Evolutionary conservation across 2,888 invertebrate species (phyloP), one percentile per base, ranked within the genome.

Genomic region (Drosophila incognita): DNA sequence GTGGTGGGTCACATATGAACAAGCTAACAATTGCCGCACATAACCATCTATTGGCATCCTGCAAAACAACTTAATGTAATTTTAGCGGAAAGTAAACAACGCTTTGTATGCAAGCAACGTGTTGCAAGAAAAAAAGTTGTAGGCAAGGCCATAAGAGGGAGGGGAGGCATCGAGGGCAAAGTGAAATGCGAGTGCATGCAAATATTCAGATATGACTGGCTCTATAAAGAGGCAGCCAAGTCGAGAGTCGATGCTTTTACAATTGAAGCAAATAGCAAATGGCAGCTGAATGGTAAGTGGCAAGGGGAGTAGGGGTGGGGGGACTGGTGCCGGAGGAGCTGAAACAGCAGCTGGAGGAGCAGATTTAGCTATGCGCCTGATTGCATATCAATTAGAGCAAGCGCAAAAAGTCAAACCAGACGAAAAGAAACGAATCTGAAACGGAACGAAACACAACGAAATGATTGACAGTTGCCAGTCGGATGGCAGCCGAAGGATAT

Each of bases 51-150:
- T 85, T 87, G 87, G 83, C 83, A 87, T 87, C 87, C 89, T 85
- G 83, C 69, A 89, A 87, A 89, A 85, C 89, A 87, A 85, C 89
- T 87, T 88, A 90, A 91, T 90, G 91, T 91, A 90, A 90, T 91
- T 91, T 91, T 77, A 83, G 88, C 90, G 88, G 85, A 83, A 82
- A 79, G 88, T 89, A 87, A 87, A 89, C 89, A 87, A 85, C 72
- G 87, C 87, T 87, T 78, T 74, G 89, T 85, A 89, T 89, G 89
- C 87, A 87, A 59, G 71, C 75, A 75, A 70, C 89, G 89, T 89
- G 69, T 77, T 69, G 60, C 35, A 69, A 69, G 71, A 76, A 62
- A 56, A 68, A 46, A 72, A 57, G 54, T 15, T 15, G 21, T 4
- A 24, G 5, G 5, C 42, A 24, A 3, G 38, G 18, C 7, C 8